Percentiles rank a stretch among this genome's conserved stretches.
Evolutionary conservation across 2,888 invertebrate genomes (phyloP).

Genomic region (Rhimphoctona megacephalus): DNA sequence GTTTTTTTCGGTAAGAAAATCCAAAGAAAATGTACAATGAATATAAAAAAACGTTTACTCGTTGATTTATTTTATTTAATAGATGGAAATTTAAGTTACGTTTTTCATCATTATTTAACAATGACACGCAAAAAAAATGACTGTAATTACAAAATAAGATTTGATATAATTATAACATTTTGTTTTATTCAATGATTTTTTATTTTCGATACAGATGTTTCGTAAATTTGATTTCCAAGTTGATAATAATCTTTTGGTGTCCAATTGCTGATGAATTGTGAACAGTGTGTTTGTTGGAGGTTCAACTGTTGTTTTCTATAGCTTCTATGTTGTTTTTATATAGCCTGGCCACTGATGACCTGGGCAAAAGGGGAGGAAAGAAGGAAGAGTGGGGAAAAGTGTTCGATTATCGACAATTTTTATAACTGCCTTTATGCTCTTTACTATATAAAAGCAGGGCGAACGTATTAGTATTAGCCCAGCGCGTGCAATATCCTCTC

Average conservation of each 20-base stretch:
- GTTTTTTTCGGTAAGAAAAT: too few relatives aligned
- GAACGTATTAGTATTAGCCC: constrained; percentile 46
- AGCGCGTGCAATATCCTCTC: constrained; percentile 51
- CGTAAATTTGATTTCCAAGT: background rate
- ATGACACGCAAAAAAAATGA: background rate
- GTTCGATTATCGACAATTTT: constrained; percentile 64
- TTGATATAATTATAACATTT: too few relatives aligned
- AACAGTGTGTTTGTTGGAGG: background rate
- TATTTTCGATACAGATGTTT: background rate
- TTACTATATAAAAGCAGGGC: constrained; percentile 44
- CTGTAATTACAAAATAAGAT: background rate
- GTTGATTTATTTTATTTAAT: background rate
- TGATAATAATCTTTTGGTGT: background rate
- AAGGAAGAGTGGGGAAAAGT: constrained; percentile 22
- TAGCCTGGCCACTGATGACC: constrained; percentile 43
- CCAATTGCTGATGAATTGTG: background rate
- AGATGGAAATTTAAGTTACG: background rate
- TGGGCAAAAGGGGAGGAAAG: background rate
- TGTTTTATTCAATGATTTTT: too few relatives aligned
- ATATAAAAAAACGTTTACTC: too few relatives aligned
- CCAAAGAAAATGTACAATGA: too few relatives aligned
- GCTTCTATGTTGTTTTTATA: constrained; percentile 34
- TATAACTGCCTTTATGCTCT: constrained; percentile 52
- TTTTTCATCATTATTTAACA: background rate
- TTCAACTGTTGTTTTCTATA: constrained; percentile 40